Percentiles rank a stretch among this genome's conserved stretches.
Evolutionary conservation across 2,888 invertebrate genomes (phyloP).

Genomic region (Aporophyla lueneburgensis): DNA sequence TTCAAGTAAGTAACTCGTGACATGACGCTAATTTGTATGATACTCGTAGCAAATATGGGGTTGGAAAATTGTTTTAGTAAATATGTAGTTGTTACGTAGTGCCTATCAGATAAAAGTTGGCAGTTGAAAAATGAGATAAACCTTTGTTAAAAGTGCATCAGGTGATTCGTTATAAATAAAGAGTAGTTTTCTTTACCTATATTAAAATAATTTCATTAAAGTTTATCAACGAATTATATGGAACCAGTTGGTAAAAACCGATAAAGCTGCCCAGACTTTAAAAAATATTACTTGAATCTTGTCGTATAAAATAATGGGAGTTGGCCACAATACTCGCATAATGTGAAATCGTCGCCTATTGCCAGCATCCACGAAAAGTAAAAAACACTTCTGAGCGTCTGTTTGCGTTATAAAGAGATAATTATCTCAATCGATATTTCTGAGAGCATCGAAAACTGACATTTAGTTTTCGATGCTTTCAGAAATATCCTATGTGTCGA

Average conservation of each 20-base stretch:
- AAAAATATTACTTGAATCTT: background rate
- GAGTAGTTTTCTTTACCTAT: no score
- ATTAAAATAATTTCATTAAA: background rate
- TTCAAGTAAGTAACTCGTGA: slow-evolving; percentile 86
- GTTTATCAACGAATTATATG: background rate
- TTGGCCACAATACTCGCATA: background rate
- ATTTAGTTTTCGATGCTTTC: no score
- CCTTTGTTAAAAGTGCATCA: slow-evolving; percentile 11
- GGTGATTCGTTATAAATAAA: background rate
- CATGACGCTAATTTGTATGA: slow-evolving; percentile 31
- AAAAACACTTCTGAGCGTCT: slow-evolving; percentile 16
- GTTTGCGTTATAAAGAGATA: slow-evolving; percentile 14
- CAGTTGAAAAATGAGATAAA: slow-evolving; percentile 3
- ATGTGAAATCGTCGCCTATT: background rate
- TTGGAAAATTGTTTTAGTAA: slow-evolving; percentile 43
- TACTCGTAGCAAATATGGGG: slow-evolving; percentile 26
- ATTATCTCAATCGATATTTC: background rate
- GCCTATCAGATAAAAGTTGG: slow-evolving; percentile 7
- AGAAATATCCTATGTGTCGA: background rate
- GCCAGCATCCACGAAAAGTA: background rate
- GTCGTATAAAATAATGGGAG: background rate
- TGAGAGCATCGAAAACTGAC: background rate
- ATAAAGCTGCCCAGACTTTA: background rate
- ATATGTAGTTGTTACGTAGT: slow-evolving; percentile 26
- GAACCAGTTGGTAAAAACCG: background rate